Base-by-base conservation (phyloP, 92 coral and sea anemone genomes). In the Isaurus tuberculatus region DNA sequence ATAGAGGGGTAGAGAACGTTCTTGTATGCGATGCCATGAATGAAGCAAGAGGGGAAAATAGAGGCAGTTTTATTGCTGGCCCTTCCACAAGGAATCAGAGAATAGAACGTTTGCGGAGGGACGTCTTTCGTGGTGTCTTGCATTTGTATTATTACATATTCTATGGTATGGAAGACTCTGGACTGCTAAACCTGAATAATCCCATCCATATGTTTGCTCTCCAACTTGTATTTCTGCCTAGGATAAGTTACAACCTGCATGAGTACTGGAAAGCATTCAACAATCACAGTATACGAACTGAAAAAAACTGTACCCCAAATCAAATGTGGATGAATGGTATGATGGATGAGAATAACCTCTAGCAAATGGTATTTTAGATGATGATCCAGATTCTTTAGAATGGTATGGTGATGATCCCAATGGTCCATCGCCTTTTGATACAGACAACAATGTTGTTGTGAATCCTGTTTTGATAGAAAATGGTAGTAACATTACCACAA, bases 241-340 rank as follows among this genome's bases (percentile, higher is more conserved):
- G 89, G 43, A 85, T 89, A 14, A 89, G 60, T 40, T 53, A 57
- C 67, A 43, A 82, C 60, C 57, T 89, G 67, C 37, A 20, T 60
- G 89, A 89, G 79, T 89, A 72, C 69, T 9, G 49, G 70, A 31
- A 84, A 10, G 48, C 83, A 8, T 85, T 89, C 72, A 89, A 89
- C 53, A 49, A 89, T 66, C 89, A 89, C 65, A 55, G 69, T n/a
- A 58, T 85, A 16, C 53, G 70, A 5, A 85, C 89, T 25, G 89
- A 80, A 51, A 72, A 80, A 43, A 73, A 60, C 74, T 89, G 92
- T 87, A 34, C 93, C 32, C 88, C 90, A 36, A 73, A 90, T 49
- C 93, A 90, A 70, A 84, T 90, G 84, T 90, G 93, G 93, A 16
- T 86, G 27, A 86, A 90, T 86, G 90, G 93, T 10, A 90, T 86